A percentile compares a stretch with the other conserved stretches of the same genome.
phyloP scores from a whole-genome alignment of 2,888 invertebrate species.

The Morpho achilles region DNA sequence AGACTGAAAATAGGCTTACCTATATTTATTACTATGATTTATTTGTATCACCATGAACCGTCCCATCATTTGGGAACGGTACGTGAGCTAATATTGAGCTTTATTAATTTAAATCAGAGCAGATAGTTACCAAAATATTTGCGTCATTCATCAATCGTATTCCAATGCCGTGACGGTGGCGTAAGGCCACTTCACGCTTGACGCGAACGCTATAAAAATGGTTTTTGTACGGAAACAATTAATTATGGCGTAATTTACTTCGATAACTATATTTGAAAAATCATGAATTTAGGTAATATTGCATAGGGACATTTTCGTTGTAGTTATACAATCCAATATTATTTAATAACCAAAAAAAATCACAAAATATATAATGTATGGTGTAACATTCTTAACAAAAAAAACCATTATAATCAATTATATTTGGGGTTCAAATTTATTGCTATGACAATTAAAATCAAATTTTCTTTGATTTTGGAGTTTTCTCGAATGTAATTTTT shows the following conservation, averaged over 20 bases:
- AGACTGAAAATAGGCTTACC: conserved; percentile 17
- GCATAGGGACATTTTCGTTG: neutral
- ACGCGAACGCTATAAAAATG: conserved; percentile 2
- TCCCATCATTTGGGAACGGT: conserved; percentile 17
- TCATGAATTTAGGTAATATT: neutral
- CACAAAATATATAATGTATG: too few relatives aligned
- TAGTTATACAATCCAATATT: too few relatives aligned
- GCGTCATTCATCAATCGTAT: conserved; percentile 16
- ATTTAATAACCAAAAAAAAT: too few relatives aligned
- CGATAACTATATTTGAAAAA: neutral
- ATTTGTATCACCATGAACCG: conserved; percentile 22
- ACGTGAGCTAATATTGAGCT: conserved; percentile 25
- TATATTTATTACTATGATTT: conserved; percentile 20
- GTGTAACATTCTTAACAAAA: too few relatives aligned
- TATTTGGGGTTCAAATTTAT: too few relatives aligned
- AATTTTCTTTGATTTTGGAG: too few relatives aligned
- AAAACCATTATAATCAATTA: too few relatives aligned
- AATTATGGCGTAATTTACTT: neutral
- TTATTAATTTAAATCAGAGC: conserved; percentile 22
- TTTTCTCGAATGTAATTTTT: too few relatives aligned
- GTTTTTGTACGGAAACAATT: conserved; percentile 5
- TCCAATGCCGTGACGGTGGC: conserved; percentile 14
- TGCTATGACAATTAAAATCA: too few relatives aligned
- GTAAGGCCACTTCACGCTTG: conserved; percentile 11
- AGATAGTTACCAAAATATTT: conserved; percentile 24